Conservation (phyloP, 2,888 invertebrate genomes). For the Leptinotarsa peninsularis region DNA sequence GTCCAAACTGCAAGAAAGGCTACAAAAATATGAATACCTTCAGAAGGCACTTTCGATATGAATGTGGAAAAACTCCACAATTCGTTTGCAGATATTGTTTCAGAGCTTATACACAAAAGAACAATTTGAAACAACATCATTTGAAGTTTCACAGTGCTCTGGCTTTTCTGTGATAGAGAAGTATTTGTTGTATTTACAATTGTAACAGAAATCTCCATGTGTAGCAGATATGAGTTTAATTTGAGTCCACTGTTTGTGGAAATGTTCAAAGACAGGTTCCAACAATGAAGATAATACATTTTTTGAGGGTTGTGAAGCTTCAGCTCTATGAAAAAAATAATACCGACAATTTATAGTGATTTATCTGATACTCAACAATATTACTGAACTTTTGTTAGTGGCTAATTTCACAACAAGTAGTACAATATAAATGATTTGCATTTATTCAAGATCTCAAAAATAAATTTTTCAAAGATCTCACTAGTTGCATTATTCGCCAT, state of each 20-base stretch:
- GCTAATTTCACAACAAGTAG: too few species aligned
- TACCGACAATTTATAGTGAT: too few species aligned
- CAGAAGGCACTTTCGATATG: constrained; percentile 52
- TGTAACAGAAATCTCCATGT: not conserved
- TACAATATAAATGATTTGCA: too few species aligned
- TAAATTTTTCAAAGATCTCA: too few species aligned
- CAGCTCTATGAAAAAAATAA: too few species aligned
- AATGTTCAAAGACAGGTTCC: not conserved
- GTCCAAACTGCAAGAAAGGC: constrained; percentile 40
- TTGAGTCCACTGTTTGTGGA: not conserved
- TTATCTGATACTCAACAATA: too few species aligned
- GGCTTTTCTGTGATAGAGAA: not conserved
- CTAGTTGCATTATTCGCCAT: too few species aligned
- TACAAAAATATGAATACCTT: constrained; percentile 47
- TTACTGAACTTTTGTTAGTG: too few species aligned
- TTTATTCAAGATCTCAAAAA: too few species aligned
- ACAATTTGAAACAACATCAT: constrained; percentile 57
- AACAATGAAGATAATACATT: too few species aligned
- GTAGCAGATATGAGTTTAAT: not conserved
- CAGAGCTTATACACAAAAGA: constrained; percentile 52
- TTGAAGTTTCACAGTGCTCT: constrained; percentile 26
- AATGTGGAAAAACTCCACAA: constrained; percentile 49
- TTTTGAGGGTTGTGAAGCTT: too few species aligned
- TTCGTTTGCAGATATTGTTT: constrained; percentile 43
- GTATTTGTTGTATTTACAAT: not conserved